Conservation (phyloP, 2,888 invertebrate species). For the Operophtera brumata region DNA sequence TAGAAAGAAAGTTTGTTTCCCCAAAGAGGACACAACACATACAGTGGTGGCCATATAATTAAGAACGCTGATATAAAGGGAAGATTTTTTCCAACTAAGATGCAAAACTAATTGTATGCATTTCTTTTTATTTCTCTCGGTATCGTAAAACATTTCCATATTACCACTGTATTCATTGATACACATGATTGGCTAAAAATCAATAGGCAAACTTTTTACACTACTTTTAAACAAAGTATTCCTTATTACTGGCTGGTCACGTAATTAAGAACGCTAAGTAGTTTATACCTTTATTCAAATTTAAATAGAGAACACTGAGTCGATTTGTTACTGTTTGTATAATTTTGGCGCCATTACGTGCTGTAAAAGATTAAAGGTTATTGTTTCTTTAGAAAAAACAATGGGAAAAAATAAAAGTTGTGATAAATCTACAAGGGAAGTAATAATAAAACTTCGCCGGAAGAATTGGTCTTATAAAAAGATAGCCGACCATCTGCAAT, state of each 20-base stretch:
- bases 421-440: no score
- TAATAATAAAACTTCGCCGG: no score
- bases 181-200: not conserved
- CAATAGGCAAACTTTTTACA: not conserved
- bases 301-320: not conserved
- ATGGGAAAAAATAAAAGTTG: no score
- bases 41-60: not conserved
- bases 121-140: not conserved
- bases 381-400: no score
- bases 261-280: not conserved
- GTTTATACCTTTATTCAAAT: not conserved
- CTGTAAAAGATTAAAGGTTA: no score
- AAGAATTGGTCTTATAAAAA: no score
- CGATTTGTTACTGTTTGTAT: not conserved
- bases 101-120: not conserved
- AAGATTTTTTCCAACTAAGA: not conserved
- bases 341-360: no score
- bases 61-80: not conserved
- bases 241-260: not conserved
- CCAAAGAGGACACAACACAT: no score
- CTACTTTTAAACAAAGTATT: not conserved
- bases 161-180: not conserved
- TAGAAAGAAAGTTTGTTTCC: not conserved
- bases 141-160: slow-evolving; percentile 1
- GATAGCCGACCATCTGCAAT: no score